A percentile compares a stretch with the other conserved stretches of the same genome.
phyloP scores from a whole-genome alignment of 2,113 vertebrate species.

The Neofelis nebulosa region DNA sequence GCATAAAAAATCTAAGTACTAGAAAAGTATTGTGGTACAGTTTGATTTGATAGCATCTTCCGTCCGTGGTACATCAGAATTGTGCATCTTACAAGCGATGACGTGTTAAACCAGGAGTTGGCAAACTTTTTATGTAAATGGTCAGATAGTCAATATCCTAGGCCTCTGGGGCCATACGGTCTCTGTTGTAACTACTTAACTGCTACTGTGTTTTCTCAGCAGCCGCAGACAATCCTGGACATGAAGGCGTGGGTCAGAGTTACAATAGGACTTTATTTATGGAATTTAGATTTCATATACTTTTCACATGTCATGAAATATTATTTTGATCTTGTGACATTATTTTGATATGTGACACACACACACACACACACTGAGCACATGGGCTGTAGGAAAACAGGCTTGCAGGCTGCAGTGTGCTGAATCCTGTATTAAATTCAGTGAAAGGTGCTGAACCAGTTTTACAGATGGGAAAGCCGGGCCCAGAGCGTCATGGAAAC shows the following conservation, averaged over 20 bases:
- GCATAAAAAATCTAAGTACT: neutral
- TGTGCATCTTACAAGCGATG: neutral
- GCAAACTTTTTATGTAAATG: neutral
- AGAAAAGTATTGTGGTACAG: neutral
- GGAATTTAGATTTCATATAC: slow-evolving; percentile 12
- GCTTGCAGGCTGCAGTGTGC: neutral
- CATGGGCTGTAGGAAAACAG: neutral
- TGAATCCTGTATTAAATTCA: neutral
- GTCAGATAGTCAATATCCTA: neutral
- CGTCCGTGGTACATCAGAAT: neutral
- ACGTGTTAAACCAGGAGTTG: neutral
- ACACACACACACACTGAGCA: neutral
- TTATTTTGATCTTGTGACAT: neutral
- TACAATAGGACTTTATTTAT: neutral
- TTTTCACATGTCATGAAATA: neutral
- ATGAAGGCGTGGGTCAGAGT: neutral
- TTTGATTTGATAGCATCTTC: neutral
- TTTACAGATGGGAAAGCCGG: neutral
- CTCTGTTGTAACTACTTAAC: neutral
- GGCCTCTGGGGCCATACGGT: neutral
- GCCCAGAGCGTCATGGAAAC: neutral
- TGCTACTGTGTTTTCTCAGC: neutral
- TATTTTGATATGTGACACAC: neutral
- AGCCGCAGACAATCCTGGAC: rapidly evolving
- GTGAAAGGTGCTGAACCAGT: neutral